Evolutionary conservation across 2,888 invertebrate genomes (phyloP).

Genomic region (Hypselothyrea guttata): DNA sequence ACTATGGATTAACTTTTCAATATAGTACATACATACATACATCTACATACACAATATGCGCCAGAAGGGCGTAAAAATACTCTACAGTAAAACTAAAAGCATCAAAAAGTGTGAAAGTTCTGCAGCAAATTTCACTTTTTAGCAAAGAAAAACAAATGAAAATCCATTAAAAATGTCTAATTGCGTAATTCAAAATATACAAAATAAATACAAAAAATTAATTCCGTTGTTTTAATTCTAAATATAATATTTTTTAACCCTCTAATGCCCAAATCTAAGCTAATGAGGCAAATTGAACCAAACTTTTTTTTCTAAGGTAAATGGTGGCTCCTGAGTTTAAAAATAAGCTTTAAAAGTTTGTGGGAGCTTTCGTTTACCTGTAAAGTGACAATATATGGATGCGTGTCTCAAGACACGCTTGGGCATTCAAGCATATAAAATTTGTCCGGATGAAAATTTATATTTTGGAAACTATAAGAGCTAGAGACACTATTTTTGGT

Average conservation of each 20-base stretch:
- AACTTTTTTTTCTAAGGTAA: too few species aligned
- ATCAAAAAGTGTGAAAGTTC: constrained; percentile 12
- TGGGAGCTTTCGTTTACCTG: too few species aligned
- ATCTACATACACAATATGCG: constrained; percentile 36
- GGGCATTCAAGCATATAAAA: too few species aligned
- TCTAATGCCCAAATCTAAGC: too few species aligned
- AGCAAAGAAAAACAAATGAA: constrained; percentile 44
- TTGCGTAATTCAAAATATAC: constrained; percentile 48
- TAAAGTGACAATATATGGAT: too few species aligned
- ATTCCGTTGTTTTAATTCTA: constrained; percentile 9
- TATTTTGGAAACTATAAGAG: too few species aligned
- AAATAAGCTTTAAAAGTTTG: too few species aligned
- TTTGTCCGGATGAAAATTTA: too few species aligned
- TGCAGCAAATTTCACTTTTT: constrained; percentile 41
- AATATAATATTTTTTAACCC: constrained; percentile 5
- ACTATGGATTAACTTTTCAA: constrained; percentile 72
- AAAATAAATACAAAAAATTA: constrained; percentile 7
- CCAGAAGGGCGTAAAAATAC: constrained; percentile 49
- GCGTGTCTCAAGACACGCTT: too few species aligned
- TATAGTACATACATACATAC: constrained; percentile 24
- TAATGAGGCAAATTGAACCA: too few species aligned
- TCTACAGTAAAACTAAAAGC: constrained; percentile 30
- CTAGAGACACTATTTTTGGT: too few species aligned
- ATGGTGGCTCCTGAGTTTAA: too few species aligned
- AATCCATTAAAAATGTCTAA: constrained; percentile 57